Evolutionary conservation across 2,888 invertebrate genomes (phyloP).

Genomic region (Cepaea hortensis): DNA sequence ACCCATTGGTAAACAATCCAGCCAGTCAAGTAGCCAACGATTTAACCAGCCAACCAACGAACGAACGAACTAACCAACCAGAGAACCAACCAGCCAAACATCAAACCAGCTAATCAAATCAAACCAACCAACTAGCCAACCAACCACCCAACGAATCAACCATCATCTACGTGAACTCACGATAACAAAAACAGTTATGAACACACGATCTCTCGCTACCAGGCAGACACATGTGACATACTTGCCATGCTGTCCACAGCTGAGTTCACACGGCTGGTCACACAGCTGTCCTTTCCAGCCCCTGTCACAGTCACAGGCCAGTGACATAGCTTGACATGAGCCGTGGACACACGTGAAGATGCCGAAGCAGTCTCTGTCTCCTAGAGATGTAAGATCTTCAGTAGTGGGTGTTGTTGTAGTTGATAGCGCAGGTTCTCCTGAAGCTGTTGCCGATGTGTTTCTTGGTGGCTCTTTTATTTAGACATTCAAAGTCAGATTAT

Average conservation of each 20-base stretch:
- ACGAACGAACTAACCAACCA: too few species aligned
- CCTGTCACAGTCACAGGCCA: slow-evolving; percentile 5
- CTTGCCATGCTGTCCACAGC: background rate
- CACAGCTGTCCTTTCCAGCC: slow-evolving; percentile 30
- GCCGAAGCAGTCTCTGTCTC: background rate
- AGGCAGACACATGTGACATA: background rate
- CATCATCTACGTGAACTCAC: too few species aligned
- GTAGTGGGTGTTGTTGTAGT: background rate
- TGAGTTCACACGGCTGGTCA: background rate
- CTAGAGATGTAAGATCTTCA: background rate
- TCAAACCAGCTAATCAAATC: too few species aligned
- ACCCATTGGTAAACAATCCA: too few species aligned
- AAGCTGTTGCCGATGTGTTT: too few species aligned
- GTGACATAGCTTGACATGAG: background rate
- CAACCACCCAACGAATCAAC: too few species aligned
- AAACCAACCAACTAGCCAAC: too few species aligned
- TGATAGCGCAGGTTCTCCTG: background rate
- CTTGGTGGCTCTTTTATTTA: background rate
- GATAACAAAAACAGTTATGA: too few species aligned
- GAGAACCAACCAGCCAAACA: too few species aligned
- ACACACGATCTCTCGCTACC: background rate
- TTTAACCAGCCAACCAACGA: too few species aligned
- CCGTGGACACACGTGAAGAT: background rate
- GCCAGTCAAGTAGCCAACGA: too few species aligned
- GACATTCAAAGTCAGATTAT: background rate